These are phyloP conservation scores for Nycticorax nycticorax DNA, from an alignment of 2,113 vertebrate species.

Conservation along the genomic window DNA sequence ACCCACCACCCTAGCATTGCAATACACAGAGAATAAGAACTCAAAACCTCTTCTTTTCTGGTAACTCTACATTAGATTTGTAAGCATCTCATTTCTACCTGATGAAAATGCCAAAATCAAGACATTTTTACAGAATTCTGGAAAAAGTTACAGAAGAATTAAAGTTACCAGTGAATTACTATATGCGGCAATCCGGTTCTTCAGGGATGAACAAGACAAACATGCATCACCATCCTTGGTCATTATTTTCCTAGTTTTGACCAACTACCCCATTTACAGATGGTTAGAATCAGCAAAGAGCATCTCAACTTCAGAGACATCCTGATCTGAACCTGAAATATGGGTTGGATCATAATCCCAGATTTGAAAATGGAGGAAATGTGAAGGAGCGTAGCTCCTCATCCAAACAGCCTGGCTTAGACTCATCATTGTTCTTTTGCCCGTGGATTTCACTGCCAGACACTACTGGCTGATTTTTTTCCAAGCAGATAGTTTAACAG, in stretches of 20 bases:
- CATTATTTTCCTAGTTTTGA: neutral
- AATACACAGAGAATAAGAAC: neutral
- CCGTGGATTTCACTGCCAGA: neutral
- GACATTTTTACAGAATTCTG: neutral
- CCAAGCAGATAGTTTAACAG: neutral
- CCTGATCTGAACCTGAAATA: neutral
- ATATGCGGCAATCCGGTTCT: neutral
- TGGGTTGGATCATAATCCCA: neutral
- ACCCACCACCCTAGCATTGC: too few species aligned
- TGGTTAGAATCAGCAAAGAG: neutral
- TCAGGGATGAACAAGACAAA: neutral
- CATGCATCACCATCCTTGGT: neutral
- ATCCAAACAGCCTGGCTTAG: neutral
- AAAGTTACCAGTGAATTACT: neutral
- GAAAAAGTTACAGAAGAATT: neutral
- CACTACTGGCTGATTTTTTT: neutral
- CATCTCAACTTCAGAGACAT: neutral
- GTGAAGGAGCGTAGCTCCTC: neutral
- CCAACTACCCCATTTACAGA: neutral
- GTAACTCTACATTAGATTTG: neutral
- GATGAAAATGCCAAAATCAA: neutral
- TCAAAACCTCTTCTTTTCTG: neutral
- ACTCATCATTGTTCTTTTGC: neutral
- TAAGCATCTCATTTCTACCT: neutral
- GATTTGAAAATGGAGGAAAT: neutral